Conservation (phyloP, 2,797 vertebrate species). For the Neosilurus mollespiculum region DNA sequence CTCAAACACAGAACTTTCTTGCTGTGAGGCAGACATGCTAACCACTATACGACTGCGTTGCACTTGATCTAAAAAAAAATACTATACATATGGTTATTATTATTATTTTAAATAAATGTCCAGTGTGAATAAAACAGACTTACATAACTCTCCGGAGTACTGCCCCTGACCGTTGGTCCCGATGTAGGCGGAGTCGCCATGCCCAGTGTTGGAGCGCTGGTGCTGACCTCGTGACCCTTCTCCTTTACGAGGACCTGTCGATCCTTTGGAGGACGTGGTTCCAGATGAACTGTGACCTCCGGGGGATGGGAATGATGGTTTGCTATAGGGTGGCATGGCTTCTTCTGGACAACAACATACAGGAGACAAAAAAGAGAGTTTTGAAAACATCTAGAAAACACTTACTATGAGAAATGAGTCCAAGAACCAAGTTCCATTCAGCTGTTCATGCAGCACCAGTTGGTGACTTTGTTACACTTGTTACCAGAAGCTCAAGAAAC, state of each 20-base stretch:
- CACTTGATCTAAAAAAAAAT: no score
- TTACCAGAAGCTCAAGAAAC: not conserved
- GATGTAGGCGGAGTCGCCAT: constrained; percentile 86
- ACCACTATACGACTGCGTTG: no score
- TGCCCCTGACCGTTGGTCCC: constrained; percentile 91
- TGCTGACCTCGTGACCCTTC: constrained; percentile 86
- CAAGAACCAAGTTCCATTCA: not conserved
- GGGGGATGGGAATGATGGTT: constrained; percentile 94
- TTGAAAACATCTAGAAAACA: not conserved
- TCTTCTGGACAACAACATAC: constrained; percentile 77
- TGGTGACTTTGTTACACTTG: constrained; percentile 25
- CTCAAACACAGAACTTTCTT: no score
- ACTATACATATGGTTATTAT: no score
- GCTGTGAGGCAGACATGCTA: no score
- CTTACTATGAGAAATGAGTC: not conserved
- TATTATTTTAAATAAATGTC: not conserved
- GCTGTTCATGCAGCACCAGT: not conserved
- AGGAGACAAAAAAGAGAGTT: constrained; percentile 26
- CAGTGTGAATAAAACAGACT: constrained; percentile 61
- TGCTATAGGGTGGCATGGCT: constrained; percentile 91
- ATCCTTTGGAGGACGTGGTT: constrained; percentile 94
- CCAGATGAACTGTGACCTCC: constrained; percentile 97
- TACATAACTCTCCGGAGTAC: constrained; percentile 97
- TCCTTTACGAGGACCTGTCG: constrained; percentile 91
- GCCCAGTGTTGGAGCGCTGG: constrained; percentile 87